Base-by-base conservation (phyloP, 2,113 vertebrate species). In the Andinoacara biseriatus region DNA sequence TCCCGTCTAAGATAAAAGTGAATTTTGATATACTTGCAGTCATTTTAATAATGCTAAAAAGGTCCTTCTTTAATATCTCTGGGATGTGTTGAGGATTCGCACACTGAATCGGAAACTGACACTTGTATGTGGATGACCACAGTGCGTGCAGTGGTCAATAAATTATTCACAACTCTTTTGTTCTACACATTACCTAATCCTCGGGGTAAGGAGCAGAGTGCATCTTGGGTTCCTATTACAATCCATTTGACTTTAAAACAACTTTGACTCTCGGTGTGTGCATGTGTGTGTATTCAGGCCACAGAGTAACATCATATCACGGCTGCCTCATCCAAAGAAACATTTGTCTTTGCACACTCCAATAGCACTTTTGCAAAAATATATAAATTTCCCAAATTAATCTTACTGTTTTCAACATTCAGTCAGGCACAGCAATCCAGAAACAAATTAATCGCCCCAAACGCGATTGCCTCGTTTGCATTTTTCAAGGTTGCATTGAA, bases 171-270 rank as follows among this genome's bases (percentile, higher is more conserved):
- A 79, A 82, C 80, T 91, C 94, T 90, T 95, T 95, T 95, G 94
- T 94, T 93, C 89, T 91, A 93, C 94, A 95, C 93, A 94, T 93
- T 91, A 94, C 91, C 93, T 80, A 91, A 93, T 94, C 93, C 92
- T 91, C 56, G 49, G 92, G 82, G 90, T 89, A 35, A 83, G 79
- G 80, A 88, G 72, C 89, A 92, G 86, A 91, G 90, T 88, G 89
- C 79, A 89, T 91, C 89, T 87, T 62, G 15, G 91, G 87, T 89
- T 95, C 82, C 90, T 72, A 80, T 94, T 94, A 90, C 94, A 95
- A 95, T 94, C 93, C 93, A 90, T 95, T 95, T 95, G 95, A 96
- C 94, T 95, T 95, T 94, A 94, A 95, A 95, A 95, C 93, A 95
- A 95, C 94, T 94, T 95, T 95, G 94, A 94, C 89, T 84, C 54